Base-by-base conservation (phyloP, 2,888 invertebrate genomes). In the Machimus atricapillus region DNA sequence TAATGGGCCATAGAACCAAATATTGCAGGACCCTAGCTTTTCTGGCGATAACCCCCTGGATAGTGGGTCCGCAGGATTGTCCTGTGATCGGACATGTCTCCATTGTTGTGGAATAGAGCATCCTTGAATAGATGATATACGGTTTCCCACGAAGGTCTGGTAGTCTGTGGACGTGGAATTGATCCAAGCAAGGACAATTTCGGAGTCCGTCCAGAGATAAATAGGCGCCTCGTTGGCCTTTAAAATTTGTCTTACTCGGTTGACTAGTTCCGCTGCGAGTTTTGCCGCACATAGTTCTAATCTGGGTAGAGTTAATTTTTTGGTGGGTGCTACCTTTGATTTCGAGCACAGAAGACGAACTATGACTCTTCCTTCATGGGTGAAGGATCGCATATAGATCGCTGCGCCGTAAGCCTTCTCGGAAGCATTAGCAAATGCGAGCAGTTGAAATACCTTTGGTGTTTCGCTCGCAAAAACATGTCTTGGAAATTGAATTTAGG, bases 271-370 rank as follows among this genome's bases (percentile, higher is more conserved):
- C 0, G 82, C 58, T n/a, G 86, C 86, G 16, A 86, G 5, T 46
- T 81, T 74, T 31, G 89, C 88, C 46, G 85, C 87, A 6, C 88
- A 86, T 19, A 90, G 83, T 40, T 90, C 89, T 6, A 90, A 79
- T 12, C 90, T 86, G 8, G 89, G 89, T 31, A 90, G 86, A 0
- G 89, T 88, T 7, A 88, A 86, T 16, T 82, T 56, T 58, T 90
- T 90, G 1, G 74, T n/a, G 23, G 88, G 89, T 9, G 88, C 87
- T 6, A 89, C 87, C 34, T 66, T 83, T 4, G 88, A 87, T 78
- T 89, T 89, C 0, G 87, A 52, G 56, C 85, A 85, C 2, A 87
- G 14, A 37, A 87, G 27, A 8, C 85, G 87, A 0, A 85, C 77
- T 7, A 89, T 87, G 6, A 89, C 74, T 23, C 37, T 86, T 1